These are phyloP conservation scores for Agrochola lota DNA, from an alignment of 2,888 invertebrate genomes.

Conservation along the genomic window DNA sequence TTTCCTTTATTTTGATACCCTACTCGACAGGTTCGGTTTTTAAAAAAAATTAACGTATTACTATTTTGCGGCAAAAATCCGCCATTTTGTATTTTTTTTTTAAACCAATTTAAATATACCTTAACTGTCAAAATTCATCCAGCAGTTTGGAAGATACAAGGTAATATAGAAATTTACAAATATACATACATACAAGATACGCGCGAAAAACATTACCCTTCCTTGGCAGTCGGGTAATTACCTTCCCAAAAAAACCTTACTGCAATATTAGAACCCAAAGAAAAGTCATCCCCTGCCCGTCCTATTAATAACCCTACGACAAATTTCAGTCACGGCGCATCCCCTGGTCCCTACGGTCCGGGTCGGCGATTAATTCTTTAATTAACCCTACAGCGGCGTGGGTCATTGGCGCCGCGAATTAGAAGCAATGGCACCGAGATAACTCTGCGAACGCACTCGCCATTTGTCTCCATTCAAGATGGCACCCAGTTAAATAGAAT, in stretches of 20 bases:
- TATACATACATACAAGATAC: too few species aligned
- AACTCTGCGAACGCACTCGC: slow-evolving; percentile 75
- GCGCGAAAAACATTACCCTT: too few species aligned
- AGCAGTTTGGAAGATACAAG: too few species aligned
- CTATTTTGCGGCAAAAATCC: too few species aligned
- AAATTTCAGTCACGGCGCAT: slow-evolving; percentile 79
- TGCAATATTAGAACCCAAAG: slow-evolving; percentile 26
- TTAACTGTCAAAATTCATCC: too few species aligned
- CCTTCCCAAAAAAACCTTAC: slow-evolving; percentile 26
- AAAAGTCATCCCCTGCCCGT: slow-evolving; percentile 24
- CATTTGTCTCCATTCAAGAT: slow-evolving; percentile 82
- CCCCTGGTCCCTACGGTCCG: slow-evolving; percentile 69
- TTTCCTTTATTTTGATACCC: too few species aligned
- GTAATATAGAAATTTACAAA: too few species aligned
- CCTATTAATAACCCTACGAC: slow-evolving; percentile 76
- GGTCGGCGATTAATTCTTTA: slow-evolving; percentile 85
- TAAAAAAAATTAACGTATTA: too few species aligned
- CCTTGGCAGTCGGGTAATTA: slow-evolving; percentile 19
- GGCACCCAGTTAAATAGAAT: slow-evolving; percentile 64
- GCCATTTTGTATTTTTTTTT: too few species aligned
- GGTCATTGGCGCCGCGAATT: slow-evolving; percentile 81
- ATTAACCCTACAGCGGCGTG: slow-evolving; percentile 82
- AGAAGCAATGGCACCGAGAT: slow-evolving; percentile 84
- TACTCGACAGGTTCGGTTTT: too few species aligned
- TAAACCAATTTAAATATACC: too few species aligned